Base-by-base conservation (phyloP, 2,888 invertebrate genomes). In the Eupelmus urozonus region DNA sequence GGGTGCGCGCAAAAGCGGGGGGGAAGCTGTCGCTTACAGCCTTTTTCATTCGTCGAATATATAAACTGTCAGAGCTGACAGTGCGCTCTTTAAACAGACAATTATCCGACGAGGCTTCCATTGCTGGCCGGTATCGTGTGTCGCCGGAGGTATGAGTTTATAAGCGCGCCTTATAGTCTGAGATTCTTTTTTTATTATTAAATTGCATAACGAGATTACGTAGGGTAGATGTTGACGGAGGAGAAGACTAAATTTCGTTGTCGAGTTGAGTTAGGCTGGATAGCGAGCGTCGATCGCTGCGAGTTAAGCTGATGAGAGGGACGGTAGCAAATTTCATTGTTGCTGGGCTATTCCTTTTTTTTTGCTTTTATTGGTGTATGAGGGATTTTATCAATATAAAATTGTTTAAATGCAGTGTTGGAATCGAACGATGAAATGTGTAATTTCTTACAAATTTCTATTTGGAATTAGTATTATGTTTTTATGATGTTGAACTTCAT, bases 51-150 rank as follows among this genome's bases (percentile, higher is more conserved):
- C 70, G n/a, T 11, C 75, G 62, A 74, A 70, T 74, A 65, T 78
- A 79, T 79, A 75, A 78, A 78, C 70, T 78, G 78, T 78, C 74
- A 71, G 78, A 78, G 66, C 74, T 78, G 78, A 78, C 78, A 42
- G 70, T 57, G 60, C 74, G 78, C 70, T n/a, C n/a, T 78, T 78
- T 75, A 75, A 78, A 78, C 70, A 78, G 74, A 65, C 78, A 65
- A 78, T 78, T 9, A 34, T 34, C 34, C 34, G 3, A 34, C 67
- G 55, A 53, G 60, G 51, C 29, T 34, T 27, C n/a, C 18, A n/a
- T n/a, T n/a, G n/a, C n/a, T n/a, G n/a, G n/a, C n/a, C n/a, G n/a
- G 51, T 55, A 73, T 76, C 57, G 76, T 49, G 34, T 73, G 51
- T 71, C 76, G 49, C n/a, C 1, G 29, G 7, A n/a, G n/a, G 67